Evolutionary conservation across 1,140 invertebrate species (phyloP), one percentile per base, ranked within the genome.

Genomic region (Zeugodacus cucurbitae): DNA sequence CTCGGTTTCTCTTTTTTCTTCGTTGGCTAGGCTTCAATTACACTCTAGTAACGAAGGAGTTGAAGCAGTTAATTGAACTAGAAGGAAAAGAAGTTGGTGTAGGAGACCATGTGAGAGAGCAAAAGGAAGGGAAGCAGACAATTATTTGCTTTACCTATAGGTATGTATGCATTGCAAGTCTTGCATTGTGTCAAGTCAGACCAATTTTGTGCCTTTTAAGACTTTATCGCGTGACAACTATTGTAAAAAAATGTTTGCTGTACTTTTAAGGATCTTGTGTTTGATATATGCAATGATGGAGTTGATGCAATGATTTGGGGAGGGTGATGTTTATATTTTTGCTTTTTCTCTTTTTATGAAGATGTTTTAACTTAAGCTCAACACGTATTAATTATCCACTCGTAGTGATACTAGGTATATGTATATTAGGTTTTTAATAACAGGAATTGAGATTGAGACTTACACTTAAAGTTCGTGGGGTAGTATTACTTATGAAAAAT

Each of bases 1-100:
- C 22, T 48, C 11, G 5, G 11, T 82, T 20, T 44, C 11, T 82
- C 20, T n/a, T 82, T n/a, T 26, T n/a, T 82, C 17, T 48, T 48
- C 3, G 7, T 54, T 29, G 67, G 11, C 1, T 29, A 26, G 44
- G 74, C 74, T 82, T 82, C 74, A 82, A 82, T 82, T 82, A 54
- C 41, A 5, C 8, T 10, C 41, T 7, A 48, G 41, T 29, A 82
- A 48, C 74, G 74, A 82, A 82, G 74, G 74, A 82, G 74, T 82
- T 82, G 74, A 82, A 34, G 41, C 74, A 82, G 74, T 82, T 82
- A 82, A 82, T 82, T 82, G 74, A 48, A 82, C 74, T 82, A 82
- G 74, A 82, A 44, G 74, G n/a, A 44, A 54, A 82, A 82, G 41
- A 7, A 26, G 41, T 48, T 48, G 74, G 8, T 82, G 44, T 14